A percentile compares a stretch with the other conserved stretches of the same genome.
These are phyloP conservation scores for Augochlorella aurata DNA, from an alignment of 2,888 invertebrate genomes.

Conservation along the genomic window DNA sequence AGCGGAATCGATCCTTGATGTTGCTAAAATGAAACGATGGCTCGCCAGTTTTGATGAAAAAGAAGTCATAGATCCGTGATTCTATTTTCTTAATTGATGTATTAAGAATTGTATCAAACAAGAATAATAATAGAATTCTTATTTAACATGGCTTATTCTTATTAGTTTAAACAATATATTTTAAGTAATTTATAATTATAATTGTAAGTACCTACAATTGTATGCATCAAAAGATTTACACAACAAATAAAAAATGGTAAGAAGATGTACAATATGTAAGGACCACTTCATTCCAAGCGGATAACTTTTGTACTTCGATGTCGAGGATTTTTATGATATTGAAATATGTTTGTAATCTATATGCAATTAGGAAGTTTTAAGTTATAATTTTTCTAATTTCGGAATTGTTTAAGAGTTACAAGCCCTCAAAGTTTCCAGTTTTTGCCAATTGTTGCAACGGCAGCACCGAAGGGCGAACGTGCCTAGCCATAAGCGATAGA, in stretches of 20 bases:
- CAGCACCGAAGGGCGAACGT: too few relatives aligned
- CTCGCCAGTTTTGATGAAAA: not conserved
- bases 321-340: too few relatives aligned
- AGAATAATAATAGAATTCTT: slow-evolving; percentile 7
- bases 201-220: not conserved
- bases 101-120: not conserved
- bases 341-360: too few relatives aligned
- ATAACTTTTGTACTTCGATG: too few relatives aligned
- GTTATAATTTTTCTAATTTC: too few relatives aligned
- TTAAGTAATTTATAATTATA: not conserved
- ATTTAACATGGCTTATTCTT: not conserved
- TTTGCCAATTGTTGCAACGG: too few relatives aligned
- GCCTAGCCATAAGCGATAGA: too few relatives aligned
- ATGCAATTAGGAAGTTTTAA: too few relatives aligned
- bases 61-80: not conserved
- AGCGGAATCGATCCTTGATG: not conserved
- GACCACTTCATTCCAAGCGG: too few relatives aligned
- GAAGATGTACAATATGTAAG: not conserved
- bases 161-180: not conserved
- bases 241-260: not conserved
- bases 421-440: too few relatives aligned
- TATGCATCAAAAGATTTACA: not conserved
- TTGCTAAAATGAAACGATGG: not conserved
- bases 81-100: not conserved
- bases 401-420: too few relatives aligned